Evolutionary conservation across 2,888 invertebrate species (phyloP).

Genomic region (Harpalus rufipes): DNA sequence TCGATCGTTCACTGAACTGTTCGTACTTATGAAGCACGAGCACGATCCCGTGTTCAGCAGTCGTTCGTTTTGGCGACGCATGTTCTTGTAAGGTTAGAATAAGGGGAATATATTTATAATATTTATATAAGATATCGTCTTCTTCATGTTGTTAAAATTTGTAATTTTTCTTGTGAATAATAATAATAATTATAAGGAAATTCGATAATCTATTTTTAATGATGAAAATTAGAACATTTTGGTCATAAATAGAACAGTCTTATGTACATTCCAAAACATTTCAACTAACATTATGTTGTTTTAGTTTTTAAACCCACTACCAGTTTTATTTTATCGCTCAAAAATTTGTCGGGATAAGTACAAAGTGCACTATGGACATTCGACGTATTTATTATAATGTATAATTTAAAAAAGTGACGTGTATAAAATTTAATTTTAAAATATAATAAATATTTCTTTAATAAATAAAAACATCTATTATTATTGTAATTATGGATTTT

Average conservation of each 20-base stretch:
- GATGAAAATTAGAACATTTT: constrained; percentile 1
- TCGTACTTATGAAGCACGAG: constrained; percentile 52
- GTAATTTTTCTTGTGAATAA: constrained; percentile 55
- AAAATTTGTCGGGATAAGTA: constrained; percentile 53
- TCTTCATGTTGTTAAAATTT: constrained; percentile 58
- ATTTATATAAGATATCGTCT: constrained; percentile 56
- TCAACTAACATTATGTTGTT: not conserved
- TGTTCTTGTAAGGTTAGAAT: constrained; percentile 22
- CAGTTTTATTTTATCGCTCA: constrained; percentile 36
- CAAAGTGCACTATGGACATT: constrained; percentile 55
- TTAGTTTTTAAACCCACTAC: not conserved
- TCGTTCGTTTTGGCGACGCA: constrained; percentile 7
- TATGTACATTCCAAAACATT: not conserved
- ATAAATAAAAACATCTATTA: constrained; percentile 13
- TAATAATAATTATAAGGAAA: constrained; percentile 38
- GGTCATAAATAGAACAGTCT: not conserved
- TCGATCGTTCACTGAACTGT: constrained; percentile 39
- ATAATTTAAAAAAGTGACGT: constrained; percentile 29
- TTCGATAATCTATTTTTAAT: constrained; percentile 48
- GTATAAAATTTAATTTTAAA: constrained; percentile 33
- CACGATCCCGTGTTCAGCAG: constrained; percentile 49
- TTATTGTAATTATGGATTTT: constrained; percentile 43
- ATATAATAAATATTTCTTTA: constrained; percentile 44
- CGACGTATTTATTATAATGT: constrained; percentile 42
- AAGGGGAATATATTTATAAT: constrained; percentile 42